Evolutionary conservation across 2,888 invertebrate genomes (phyloP).

Genomic region (Anoplius nigerrimus): DNA sequence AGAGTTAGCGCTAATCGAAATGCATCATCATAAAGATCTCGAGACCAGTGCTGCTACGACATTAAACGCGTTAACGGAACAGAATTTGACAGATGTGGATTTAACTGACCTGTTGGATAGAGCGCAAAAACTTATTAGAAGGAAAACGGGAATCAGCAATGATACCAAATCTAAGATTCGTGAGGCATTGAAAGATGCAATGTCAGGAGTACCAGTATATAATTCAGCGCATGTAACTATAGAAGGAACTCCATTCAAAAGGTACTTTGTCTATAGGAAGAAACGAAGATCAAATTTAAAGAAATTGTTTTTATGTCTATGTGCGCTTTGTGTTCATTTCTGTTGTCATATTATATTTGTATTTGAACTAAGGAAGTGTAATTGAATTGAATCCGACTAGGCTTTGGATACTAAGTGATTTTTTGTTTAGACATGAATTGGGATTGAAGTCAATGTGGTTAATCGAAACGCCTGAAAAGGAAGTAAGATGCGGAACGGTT

Average conservation of each 20-base stretch:
- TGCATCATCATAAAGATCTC: constrained; percentile 61
- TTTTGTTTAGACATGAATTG: no score
- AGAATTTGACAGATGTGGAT: constrained; percentile 56
- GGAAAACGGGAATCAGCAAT: constrained; percentile 50
- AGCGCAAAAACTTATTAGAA: constrained; percentile 55
- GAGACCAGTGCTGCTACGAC: constrained; percentile 56
- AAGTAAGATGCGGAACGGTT: constrained; percentile 49
- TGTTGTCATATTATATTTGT: not conserved
- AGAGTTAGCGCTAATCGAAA: constrained; percentile 68
- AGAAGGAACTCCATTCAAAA: constrained; percentile 38
- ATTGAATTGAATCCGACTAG: constrained; percentile 40
- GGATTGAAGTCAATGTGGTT: no score
- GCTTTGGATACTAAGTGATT: constrained; percentile 25
- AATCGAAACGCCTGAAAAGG: no score
- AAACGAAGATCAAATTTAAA: not conserved
- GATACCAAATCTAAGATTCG: not conserved
- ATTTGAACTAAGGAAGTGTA: constrained; percentile 24
- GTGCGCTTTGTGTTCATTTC: no score
- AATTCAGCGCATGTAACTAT: constrained; percentile 17
- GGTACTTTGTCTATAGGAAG: constrained; percentile 37
- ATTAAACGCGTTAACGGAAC: constrained; percentile 51
- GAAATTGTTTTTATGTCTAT: no score
- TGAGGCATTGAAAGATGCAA: not conserved
- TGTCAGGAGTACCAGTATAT: not conserved
- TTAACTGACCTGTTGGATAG: constrained; percentile 56